Evolutionary conservation across 1,140 invertebrate genomes (phyloP).

Genomic region (Hyles vespertilio): DNA sequence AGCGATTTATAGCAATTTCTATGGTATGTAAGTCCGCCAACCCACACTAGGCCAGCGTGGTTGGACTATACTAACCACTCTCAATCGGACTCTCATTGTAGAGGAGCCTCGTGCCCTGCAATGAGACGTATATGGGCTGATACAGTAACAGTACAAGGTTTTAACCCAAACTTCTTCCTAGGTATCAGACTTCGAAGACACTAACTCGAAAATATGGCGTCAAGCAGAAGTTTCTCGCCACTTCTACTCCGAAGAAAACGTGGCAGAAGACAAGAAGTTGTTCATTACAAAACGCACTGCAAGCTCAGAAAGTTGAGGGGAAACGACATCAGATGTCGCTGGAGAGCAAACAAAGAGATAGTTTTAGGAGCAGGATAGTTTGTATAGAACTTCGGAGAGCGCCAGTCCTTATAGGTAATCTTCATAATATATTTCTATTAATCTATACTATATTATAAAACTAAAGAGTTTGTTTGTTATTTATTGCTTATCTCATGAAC

Average conservation of each 20-base stretch:
- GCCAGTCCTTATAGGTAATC: conserved; percentile 34
- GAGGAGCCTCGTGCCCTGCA: too few relatives aligned
- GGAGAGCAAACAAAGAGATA: conserved; percentile 16
- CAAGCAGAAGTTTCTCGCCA: conserved; percentile 34
- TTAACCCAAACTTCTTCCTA: conserved; percentile 12
- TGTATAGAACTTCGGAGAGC: conserved; percentile 15
- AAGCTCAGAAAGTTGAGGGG: conserved; percentile 23
- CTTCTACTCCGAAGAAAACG: conserved; percentile 43
- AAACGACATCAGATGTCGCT: conserved; percentile 23
- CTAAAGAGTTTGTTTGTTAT: too few relatives aligned
- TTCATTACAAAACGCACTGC: conserved; percentile 36
- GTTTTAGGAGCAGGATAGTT: conserved; percentile 21
- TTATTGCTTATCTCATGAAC: too few relatives aligned
- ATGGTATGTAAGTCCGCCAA: too few relatives aligned
- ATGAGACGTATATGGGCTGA: too few relatives aligned
- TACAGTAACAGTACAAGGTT: too few relatives aligned
- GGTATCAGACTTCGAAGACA: conserved; percentile 62
- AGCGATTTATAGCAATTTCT: too few relatives aligned
- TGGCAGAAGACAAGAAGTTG: conserved; percentile 31
- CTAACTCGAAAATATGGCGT: conserved; percentile 46
- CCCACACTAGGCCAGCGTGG: too few relatives aligned
- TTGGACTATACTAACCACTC: too few relatives aligned
- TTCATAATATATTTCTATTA: too few relatives aligned
- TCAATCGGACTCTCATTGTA: too few relatives aligned
- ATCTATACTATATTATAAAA: too few relatives aligned